A percentile compares a stretch with the other conserved stretches of the same genome.
These are phyloP conservation scores for Clistopyga incitator DNA, from an alignment of 2,888 invertebrate genomes.

Conservation along the genomic window DNA sequence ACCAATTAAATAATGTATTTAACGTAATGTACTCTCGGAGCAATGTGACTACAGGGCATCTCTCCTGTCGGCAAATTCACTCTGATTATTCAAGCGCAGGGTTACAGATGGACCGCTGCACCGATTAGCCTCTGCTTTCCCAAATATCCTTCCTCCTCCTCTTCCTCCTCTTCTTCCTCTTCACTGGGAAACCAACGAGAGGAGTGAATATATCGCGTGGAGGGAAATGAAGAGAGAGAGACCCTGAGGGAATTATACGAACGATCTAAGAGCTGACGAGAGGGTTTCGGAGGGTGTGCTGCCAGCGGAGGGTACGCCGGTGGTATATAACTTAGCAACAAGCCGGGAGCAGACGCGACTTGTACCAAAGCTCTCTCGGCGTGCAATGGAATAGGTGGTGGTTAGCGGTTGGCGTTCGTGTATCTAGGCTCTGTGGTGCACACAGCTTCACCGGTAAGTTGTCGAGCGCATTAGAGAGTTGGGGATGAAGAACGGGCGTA, in stretches of 20 bases:
- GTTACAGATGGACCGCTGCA: conserved; percentile 14
- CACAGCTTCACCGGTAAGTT: conserved; percentile 22
- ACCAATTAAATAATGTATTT: neutral
- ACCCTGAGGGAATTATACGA: conserved; percentile 26
- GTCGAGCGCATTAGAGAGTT: conserved; percentile 35
- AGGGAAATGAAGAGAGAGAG: conserved; percentile 10
- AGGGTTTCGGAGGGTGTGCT: conserved; percentile 17
- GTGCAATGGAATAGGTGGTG: conserved; percentile 36
- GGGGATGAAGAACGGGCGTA: conserved; percentile 5
- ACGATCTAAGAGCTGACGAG: conserved; percentile 35
- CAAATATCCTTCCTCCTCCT: neutral
- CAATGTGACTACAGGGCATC: neutral
- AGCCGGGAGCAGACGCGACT: conserved; percentile 31
- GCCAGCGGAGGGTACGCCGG: conserved; percentile 24
- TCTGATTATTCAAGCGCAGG: conserved; percentile 4
- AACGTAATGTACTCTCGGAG: neutral
- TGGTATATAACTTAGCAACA: conserved; percentile 49
- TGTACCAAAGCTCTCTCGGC: conserved; percentile 22
- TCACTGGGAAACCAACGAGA: neutral
- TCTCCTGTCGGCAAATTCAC: conserved; percentile 4
- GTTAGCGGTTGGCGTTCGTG: conserved; percentile 41
- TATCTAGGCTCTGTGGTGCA: conserved; percentile 29
- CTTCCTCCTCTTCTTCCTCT: too few relatives aligned
- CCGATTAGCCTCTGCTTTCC: neutral
- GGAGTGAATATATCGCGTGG: neutral